Conservation (phyloP, 2,113 vertebrate species). For the Muntiacus reevesi region DNA sequence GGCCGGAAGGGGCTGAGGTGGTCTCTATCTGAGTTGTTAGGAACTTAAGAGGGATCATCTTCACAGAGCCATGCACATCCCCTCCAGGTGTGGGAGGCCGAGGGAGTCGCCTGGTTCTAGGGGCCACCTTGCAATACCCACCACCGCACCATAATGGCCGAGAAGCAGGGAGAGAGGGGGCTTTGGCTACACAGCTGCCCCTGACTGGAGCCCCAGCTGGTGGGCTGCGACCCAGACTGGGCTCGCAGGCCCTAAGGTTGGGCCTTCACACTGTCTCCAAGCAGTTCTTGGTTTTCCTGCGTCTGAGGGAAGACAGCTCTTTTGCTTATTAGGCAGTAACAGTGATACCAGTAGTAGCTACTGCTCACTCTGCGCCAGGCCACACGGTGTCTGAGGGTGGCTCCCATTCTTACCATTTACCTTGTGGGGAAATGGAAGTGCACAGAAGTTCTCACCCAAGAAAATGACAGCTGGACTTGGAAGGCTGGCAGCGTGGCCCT, state of each 20-base stretch:
- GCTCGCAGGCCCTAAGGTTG: accelerated
- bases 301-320: background rate
- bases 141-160: background rate
- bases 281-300: background rate
- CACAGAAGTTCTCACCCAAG: background rate
- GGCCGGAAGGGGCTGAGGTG: background rate
- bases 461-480: background rate
- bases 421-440: background rate
- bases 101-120: too few species aligned
- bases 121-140: background rate
- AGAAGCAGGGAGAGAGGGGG: background rate
- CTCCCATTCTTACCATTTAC: accelerated
- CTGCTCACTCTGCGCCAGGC: background rate
- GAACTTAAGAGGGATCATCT: accelerated
- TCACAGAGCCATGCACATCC: background rate
- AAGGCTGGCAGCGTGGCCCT: background rate
- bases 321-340: background rate
- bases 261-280: background rate
- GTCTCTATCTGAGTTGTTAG: too few species aligned
- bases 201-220: accelerated
- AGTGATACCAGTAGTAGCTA: too few species aligned
- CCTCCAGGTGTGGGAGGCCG: background rate
- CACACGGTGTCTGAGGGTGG: accelerated
- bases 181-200: background rate
- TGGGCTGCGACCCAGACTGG: accelerated